Evolutionary conservation across 2,888 invertebrate species (phyloP), one percentile per base, ranked within the genome.

Genomic region (Athetis lepigone): DNA sequence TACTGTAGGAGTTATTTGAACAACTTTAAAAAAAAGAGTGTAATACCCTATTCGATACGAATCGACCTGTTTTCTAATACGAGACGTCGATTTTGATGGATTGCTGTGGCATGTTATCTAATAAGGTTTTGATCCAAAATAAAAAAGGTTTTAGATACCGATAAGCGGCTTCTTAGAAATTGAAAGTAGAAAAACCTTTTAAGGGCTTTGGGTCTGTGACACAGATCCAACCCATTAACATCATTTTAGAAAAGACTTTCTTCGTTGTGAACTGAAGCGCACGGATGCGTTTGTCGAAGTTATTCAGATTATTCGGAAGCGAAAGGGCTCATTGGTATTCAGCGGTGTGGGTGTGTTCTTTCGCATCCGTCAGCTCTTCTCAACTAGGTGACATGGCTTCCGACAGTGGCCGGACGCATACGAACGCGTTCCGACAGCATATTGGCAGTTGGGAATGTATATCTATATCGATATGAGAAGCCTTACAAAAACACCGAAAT

Each of bases 321-420:
- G 56, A 51, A 59, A 50, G 25, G 33, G 18, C 46, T 70, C 63
- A 77, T 78, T 77, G 42, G 65, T 77, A 80, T 78, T 74, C 77
- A 56, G 43, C 4, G 16, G 33, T n/a, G 62, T 37, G 25, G 9
- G 19, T 59, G 58, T 43, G 60, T 63, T 57, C 58, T 67, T 62
- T 68, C 46, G 49, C 39, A 47, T 74, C 67, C 62, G 65, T 74
- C 67, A 68, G 63, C 56, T 61, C 58, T 70, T 67, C 66, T 77
- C 59, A 70, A 73, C 64, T 70, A 18, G 70, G 78, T 70, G 63
- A 65, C 59, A 70, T 67, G 45, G 74, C 57, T 74, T 70, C 67
- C 75, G 65, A 70, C 42, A 18, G 7, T 21, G 7, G 45, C 50
- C 60, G 61, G 64, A 77, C 40, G 49, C 46, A 58, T 42, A 51